Evolutionary conservation across 2,113 vertebrate genomes (phyloP).

Genomic region (Spilogale gracilis): DNA sequence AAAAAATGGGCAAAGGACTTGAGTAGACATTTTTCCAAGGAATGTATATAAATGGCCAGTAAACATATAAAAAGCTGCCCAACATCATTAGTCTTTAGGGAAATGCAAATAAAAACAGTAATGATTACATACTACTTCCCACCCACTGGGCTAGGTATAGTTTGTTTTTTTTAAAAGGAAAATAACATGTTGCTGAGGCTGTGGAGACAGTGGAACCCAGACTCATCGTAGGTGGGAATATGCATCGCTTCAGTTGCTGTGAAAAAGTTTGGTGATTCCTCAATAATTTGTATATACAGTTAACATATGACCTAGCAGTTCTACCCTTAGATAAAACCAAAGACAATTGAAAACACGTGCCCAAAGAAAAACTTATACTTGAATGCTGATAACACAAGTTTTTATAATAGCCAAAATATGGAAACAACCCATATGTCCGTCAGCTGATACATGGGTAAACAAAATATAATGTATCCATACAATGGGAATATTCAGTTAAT

Average conservation of each 20-base stretch:
- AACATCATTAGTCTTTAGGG: constrained; percentile 6
- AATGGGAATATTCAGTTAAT: background rate
- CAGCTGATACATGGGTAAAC: background rate
- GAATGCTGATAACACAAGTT: background rate
- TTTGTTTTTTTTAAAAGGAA: background rate
- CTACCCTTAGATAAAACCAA: background rate
- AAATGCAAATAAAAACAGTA: background rate
- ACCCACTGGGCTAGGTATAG: background rate
- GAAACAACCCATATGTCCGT: background rate
- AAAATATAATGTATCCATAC: background rate
- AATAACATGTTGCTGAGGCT: background rate
- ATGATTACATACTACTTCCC: background rate
- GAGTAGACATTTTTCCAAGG: background rate
- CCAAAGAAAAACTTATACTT: background rate
- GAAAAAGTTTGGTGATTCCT: background rate
- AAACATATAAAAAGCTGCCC: background rate
- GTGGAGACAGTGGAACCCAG: background rate
- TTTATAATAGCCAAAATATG: background rate
- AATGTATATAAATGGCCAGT: background rate
- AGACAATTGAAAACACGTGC: background rate
- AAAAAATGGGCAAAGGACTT: background rate
- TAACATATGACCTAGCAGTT: background rate
- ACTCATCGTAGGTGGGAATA: background rate
- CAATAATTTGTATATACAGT: background rate
- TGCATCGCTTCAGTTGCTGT: background rate